A percentile compares a stretch with the other conserved stretches of the same genome.
phyloP scores from a whole-genome alignment of 1,140 invertebrate species.

The Sminthurides bifidus region DNA sequence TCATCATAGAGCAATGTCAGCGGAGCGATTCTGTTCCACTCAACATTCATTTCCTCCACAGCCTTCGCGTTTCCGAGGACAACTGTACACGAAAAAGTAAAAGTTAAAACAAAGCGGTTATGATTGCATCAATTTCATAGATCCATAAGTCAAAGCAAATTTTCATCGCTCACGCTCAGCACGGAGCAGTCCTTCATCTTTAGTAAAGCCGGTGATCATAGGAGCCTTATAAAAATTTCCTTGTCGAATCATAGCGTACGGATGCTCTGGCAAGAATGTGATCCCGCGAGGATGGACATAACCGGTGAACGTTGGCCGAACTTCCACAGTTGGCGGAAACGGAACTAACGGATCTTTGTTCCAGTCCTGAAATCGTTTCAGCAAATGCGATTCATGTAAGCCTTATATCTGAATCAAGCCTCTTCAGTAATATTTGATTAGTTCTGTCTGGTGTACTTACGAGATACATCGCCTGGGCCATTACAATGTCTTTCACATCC shows the following conservation, averaged over 20 bases:
- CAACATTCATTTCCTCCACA: slow-evolving; percentile 13
- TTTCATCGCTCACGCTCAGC: slow-evolving; percentile 3
- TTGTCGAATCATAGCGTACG: background rate
- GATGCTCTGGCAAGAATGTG: slow-evolving; percentile 15
- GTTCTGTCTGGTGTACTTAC: background rate
- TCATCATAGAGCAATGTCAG: slow-evolving; percentile 21
- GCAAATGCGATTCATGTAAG: background rate
- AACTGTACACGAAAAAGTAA: no score
- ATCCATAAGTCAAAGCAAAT: no score
- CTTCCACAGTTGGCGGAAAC: background rate
- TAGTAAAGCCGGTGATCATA: slow-evolving; percentile 12
- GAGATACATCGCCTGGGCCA: background rate
- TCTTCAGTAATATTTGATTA: background rate
- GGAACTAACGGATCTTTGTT: background rate
- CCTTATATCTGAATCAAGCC: background rate
- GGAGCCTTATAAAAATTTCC: slow-evolving; percentile 13
- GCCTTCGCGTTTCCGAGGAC: slow-evolving; percentile 9
- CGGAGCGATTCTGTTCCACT: slow-evolving; percentile 19
- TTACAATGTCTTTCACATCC: background rate
- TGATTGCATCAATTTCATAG: no score
- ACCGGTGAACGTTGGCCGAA: background rate
- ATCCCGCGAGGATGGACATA: background rate
- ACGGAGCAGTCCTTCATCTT: slow-evolving; percentile 10
- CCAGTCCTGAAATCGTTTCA: background rate
- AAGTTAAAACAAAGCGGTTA: no score